phyloP scores from a whole-genome alignment of 2,888 invertebrate genomes.

The Aproaerema taeniolella region DNA sequence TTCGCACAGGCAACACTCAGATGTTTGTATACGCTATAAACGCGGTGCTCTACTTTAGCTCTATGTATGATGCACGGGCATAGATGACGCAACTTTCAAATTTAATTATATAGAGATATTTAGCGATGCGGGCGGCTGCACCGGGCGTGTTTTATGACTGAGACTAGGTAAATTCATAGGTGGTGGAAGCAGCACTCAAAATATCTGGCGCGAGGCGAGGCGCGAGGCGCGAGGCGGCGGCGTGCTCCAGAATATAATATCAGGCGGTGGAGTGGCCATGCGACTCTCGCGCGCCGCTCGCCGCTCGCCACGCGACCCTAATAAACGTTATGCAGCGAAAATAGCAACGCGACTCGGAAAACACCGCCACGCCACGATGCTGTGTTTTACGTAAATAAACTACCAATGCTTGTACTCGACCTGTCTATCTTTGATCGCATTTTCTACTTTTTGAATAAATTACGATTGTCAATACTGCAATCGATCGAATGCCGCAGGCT shows the following conservation, averaged over 20 bases:
- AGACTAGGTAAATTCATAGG: slow-evolving; percentile 71
- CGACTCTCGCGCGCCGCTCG: slow-evolving; percentile 38
- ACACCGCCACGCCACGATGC: slow-evolving; percentile 55
- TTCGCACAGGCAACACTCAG: slow-evolving; percentile 13
- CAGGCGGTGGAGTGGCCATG: slow-evolving; percentile 65
- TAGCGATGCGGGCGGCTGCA: slow-evolving; percentile 63
- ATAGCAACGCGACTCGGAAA: slow-evolving; percentile 52
- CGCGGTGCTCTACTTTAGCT: no score
- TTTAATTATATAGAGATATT: slow-evolving; percentile 25
- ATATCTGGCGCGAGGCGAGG: slow-evolving; percentile 73
- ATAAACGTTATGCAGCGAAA: slow-evolving; percentile 70
- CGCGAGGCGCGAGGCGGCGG: slow-evolving; percentile 42
- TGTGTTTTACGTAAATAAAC: slow-evolving; percentile 66
- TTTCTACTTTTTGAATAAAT: slow-evolving; percentile 43
- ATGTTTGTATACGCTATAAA: slow-evolving; percentile 9
- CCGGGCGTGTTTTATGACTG: slow-evolving; percentile 61
- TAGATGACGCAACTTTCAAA: not conserved
- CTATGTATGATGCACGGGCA: not conserved
- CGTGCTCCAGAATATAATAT: slow-evolving; percentile 78
- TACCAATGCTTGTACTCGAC: slow-evolving; percentile 52
- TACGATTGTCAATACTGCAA: slow-evolving; percentile 39
- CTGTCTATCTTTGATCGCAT: slow-evolving; percentile 49
- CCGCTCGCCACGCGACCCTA: slow-evolving; percentile 40
- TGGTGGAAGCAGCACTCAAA: slow-evolving; percentile 72
- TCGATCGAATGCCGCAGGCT: slow-evolving; percentile 50